Conservation (phyloP, 2,797 vertebrate genomes). For the Cyprinella venusta region DNA sequence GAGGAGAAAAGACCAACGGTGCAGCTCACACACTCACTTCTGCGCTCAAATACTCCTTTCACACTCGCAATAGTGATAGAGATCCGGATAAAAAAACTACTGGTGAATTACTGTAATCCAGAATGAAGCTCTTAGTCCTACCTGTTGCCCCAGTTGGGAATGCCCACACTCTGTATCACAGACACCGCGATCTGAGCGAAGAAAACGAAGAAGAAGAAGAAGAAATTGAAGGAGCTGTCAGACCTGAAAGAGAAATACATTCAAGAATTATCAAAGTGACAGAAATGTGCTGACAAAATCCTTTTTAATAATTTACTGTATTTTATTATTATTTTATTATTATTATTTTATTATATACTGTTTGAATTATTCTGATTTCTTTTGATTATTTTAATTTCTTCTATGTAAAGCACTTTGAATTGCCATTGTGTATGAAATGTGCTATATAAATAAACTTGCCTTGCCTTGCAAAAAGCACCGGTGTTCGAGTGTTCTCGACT, state of each 20-base stretch:
- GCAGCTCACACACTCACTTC: conserved; percentile 28
- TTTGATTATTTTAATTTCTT: no score
- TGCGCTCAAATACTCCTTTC: neutral
- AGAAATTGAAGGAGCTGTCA: conserved; percentile 99
- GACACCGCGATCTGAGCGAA: conserved; percentile 91
- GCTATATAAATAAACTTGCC: no score
- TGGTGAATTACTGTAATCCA: neutral
- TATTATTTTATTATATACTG: no score
- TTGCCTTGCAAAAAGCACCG: no score
- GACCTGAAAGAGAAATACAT: conserved; percentile 76
- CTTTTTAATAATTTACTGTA: no score
- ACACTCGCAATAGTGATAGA: neutral
- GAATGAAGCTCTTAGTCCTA: conserved; percentile 55
- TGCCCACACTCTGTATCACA: conserved; percentile 90
- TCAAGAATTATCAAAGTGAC: neutral
- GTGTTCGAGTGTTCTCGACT: no score
- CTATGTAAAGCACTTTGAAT: no score
- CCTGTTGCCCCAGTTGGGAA: conserved; percentile 93
- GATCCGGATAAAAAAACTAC: neutral
- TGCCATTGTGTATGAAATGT: no score
- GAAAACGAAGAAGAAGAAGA: conserved; percentile 97
- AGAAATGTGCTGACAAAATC: neutral
- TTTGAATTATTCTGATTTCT: no score
- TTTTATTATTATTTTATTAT: no score
- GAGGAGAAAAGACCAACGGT: conserved; percentile 63